A percentile compares a stretch with the other conserved stretches of the same genome.
Evolutionary conservation across 1,140 invertebrate species (phyloP).

Genomic region (Drosophila baimaii): DNA sequence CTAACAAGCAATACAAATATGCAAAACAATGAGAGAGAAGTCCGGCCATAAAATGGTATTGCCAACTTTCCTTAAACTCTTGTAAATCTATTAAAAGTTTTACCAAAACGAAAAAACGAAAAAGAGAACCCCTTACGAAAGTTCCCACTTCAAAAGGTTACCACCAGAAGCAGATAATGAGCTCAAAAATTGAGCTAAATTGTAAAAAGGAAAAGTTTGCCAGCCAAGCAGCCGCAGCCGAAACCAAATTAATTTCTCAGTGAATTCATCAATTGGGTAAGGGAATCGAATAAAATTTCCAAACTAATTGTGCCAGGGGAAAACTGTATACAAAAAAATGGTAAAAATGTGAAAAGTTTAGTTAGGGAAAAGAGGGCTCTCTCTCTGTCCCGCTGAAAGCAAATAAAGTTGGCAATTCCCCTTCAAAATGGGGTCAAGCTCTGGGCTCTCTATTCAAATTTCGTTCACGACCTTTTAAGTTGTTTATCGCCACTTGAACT

Average conservation of each 20-base stretch:
- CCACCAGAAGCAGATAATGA: slow-evolving; percentile 48
- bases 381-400: not conserved
- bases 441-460: slow-evolving; percentile 39
- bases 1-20: not conserved
- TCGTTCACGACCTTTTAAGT: slow-evolving; percentile 45
- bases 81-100: slow-evolving; percentile 49
- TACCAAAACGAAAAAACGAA: slow-evolving; percentile 14
- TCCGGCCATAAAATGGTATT: not conserved
- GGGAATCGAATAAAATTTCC: slow-evolving; percentile 44
- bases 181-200: slow-evolving; percentile 48
- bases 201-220: slow-evolving; percentile 34
- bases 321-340: slow-evolving; percentile 5
- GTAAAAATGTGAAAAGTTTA: slow-evolving; percentile 43
- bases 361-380: not conserved
- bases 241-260: slow-evolving; percentile 48
- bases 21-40: not conserved
- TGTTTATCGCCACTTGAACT: slow-evolving; percentile 50
- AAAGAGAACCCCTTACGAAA: slow-evolving; percentile 3
- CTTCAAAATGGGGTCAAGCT: slow-evolving; percentile 19
- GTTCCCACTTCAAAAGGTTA: slow-evolving; percentile 44
- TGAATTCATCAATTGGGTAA: slow-evolving; percentile 36
- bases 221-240: slow-evolving; percentile 19
- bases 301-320: slow-evolving; percentile 32
- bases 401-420: slow-evolving; percentile 28
- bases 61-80: slow-evolving; percentile 23